Percentiles rank a stretch among this genome's conserved stretches.
These are phyloP conservation scores for Rambutsinella grinnellia DNA, from an alignment of 2,888 invertebrate species.

Conservation along the genomic window DNA sequence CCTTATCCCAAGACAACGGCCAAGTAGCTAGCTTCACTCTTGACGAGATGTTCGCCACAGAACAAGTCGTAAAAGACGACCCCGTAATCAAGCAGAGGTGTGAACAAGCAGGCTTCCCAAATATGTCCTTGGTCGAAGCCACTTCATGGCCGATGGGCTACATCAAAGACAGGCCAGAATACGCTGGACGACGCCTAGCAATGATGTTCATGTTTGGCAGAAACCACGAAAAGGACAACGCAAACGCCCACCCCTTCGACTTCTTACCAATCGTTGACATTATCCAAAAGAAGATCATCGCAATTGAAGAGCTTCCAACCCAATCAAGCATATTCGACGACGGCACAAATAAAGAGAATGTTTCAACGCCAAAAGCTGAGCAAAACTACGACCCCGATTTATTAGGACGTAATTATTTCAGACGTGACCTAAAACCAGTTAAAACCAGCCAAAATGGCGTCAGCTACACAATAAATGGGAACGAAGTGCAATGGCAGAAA, in stretches of 20 bases:
- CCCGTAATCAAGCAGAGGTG: slow-evolving; percentile 6
- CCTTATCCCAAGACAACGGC: background rate
- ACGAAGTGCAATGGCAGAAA: slow-evolving; percentile 31
- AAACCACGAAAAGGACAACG: slow-evolving; percentile 25
- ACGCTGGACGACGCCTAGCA: slow-evolving; percentile 12
- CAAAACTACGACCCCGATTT: background rate
- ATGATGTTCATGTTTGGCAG: slow-evolving; percentile 39
- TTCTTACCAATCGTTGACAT: slow-evolving; percentile 43
- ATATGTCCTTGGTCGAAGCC: slow-evolving; percentile 34
- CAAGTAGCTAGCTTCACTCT: slow-evolving; percentile 1
- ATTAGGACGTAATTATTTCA: background rate
- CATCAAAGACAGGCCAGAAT: slow-evolving; percentile 20
- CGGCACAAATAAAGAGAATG: too few relatives aligned
- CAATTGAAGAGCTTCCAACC: slow-evolving; percentile 41
- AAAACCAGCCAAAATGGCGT: background rate
- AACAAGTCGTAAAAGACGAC: slow-evolving; percentile 14
- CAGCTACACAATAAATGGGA: slow-evolving; percentile 29
- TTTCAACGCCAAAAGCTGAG: too few relatives aligned
- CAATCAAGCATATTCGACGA: too few relatives aligned
- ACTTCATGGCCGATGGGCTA: slow-evolving; percentile 42
- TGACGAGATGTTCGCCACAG: slow-evolving; percentile 8
- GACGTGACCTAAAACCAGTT: slow-evolving; percentile 18
- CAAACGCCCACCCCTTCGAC: slow-evolving; percentile 52
- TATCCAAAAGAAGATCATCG: slow-evolving; percentile 7
- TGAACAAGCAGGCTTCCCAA: slow-evolving; percentile 22